Conservation (phyloP, 92 coral and sea anemone species). For the Phenganax subtilis region DNA sequence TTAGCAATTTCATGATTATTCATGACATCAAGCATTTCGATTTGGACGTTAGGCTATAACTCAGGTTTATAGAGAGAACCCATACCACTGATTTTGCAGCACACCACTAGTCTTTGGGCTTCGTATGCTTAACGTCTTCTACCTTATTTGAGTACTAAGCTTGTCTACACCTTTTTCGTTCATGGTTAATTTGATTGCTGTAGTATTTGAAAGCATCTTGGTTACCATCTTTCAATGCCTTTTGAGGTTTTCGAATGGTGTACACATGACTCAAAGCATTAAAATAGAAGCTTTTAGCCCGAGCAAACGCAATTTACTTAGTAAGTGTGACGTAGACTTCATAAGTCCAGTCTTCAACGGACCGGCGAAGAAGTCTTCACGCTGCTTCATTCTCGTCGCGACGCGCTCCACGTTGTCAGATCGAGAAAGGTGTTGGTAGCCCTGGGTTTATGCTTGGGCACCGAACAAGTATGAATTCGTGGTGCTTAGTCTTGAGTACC, state of each 20-base stretch:
- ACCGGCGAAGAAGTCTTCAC: too few relatives aligned
- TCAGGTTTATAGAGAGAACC: background rate
- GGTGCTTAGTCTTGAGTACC: too few relatives aligned
- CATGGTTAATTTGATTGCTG: conserved; percentile 12
- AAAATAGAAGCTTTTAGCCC: too few relatives aligned
- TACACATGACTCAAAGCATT: too few relatives aligned
- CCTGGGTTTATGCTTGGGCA: too few relatives aligned
- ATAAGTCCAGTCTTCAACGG: too few relatives aligned
- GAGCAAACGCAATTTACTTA: too few relatives aligned
- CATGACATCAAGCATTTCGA: background rate
- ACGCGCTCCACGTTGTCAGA: too few relatives aligned
- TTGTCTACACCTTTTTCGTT: conserved; percentile 23
- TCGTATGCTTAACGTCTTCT: conserved; percentile 2
- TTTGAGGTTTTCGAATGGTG: conserved; percentile 4
- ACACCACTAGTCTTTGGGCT: conserved; percentile 25
- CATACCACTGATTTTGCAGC: background rate
- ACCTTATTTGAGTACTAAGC: background rate
- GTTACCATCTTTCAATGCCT: conserved; percentile 17
- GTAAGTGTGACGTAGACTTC: too few relatives aligned
- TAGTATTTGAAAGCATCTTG: conserved; percentile 8
- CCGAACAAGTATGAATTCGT: too few relatives aligned
- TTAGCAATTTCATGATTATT: background rate
- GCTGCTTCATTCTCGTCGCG: too few relatives aligned
- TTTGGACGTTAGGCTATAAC: background rate
- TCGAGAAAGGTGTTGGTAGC: too few relatives aligned